Base-by-base conservation (phyloP, 2,888 invertebrate genomes). In the Eristalinus sepulchralis region DNA sequence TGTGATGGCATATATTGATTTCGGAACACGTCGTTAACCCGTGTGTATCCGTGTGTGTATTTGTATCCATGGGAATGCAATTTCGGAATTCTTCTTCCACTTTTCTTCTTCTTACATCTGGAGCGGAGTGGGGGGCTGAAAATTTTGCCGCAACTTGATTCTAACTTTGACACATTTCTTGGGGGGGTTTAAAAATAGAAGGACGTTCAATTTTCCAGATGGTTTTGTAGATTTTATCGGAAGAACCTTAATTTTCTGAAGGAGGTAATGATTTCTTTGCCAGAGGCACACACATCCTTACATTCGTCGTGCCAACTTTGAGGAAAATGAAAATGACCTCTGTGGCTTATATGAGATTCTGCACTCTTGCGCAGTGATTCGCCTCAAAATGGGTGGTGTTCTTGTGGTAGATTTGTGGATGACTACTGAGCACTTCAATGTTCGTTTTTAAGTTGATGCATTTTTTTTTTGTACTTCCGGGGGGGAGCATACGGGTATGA, bases 121-220 rank as follows among this genome's bases (percentile, higher is more conserved):
- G 20, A 11, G 4, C 11, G 20, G 33, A 24, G 55, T 57, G 47
- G 60, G 55, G 55, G 8, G 47, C 17, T 64, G 53, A 34, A 59
- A 70, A 27, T 27, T 64, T 71, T 70, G 55, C 82, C 67, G 77
- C 82, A 82, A 77, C 82, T 76, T 53, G 76, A 33, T 24, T 68
- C 31, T 77, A 77, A 71, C 82, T 82, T 77, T 71, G 77, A 82
- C 77, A 82, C 77, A 71, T 82, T 71, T 71, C 64, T 36, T 31
- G 24, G 33, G 39, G 62, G 8, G 17, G 57, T n/a, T n/a, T n/a
- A 33, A 34, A 39, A 63, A 81, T 3, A 33, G 34, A 39, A 57
- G 68, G 75, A 68, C 63, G 77, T 82, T 63, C 57, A 81, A 70
- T 76, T 76, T 82, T 64, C 70, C 70, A 71, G 82, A 71, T 66